These are phyloP conservation scores for Cydia strobilella DNA, from an alignment of 1,140 invertebrate species.

Conservation along the genomic window DNA sequence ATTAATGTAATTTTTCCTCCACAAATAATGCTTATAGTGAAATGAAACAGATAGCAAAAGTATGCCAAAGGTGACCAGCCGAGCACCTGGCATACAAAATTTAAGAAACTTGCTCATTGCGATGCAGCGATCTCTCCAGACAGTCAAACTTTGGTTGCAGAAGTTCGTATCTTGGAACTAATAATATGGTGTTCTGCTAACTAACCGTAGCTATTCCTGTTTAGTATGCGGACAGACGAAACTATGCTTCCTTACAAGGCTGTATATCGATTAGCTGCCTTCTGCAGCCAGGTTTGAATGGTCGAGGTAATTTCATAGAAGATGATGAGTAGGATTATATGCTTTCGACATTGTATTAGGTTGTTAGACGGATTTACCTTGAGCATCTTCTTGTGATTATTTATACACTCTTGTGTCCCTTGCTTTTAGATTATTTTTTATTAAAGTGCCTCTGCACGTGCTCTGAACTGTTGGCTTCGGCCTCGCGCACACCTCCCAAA, in stretches of 20 bases:
- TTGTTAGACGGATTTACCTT: neutral
- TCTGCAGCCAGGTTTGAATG: neutral
- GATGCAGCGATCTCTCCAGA: conserved; percentile 17
- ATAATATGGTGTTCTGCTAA: conserved; percentile 29
- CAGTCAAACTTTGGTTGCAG: conserved; percentile 11
- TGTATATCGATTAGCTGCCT: conserved; percentile 19
- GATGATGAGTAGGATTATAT: conserved; percentile 3
- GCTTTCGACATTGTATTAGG: neutral
- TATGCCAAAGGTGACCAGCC: neutral
- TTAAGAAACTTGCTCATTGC: conserved; percentile 10
- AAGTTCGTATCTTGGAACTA: conserved; percentile 31
- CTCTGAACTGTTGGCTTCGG: too few species aligned
- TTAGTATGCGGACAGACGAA: conserved; percentile 20
- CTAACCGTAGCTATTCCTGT: conserved; percentile 27
- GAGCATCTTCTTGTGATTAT: too few species aligned
- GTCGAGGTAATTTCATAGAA: conserved; percentile 3
- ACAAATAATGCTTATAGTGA: neutral
- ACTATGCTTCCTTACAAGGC: conserved; percentile 15
- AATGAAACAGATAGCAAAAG: neutral
- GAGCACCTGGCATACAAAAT: neutral
- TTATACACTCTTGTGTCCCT: too few species aligned
- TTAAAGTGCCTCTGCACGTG: too few species aligned
- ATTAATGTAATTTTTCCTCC: neutral
- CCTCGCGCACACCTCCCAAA: too few species aligned
- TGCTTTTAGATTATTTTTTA: too few species aligned